Evolutionary conservation across 2,113 vertebrate species (phyloP), one percentile per base, ranked within the genome.

Genomic region (Smithornis capensis): DNA sequence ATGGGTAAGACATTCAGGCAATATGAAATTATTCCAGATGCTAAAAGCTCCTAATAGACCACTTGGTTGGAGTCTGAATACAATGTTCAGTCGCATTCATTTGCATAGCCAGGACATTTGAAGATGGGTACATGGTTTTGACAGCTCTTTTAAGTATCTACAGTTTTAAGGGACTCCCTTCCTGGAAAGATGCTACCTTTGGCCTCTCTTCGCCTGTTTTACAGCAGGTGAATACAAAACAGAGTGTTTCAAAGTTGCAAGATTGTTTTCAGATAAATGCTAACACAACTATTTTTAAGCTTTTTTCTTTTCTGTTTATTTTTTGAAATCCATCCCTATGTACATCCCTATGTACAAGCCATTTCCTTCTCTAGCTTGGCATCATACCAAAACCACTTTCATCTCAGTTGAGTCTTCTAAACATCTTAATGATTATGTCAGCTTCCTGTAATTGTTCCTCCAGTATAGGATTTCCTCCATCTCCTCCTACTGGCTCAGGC

Each of bases 361-460:
- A 65, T 94, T 96, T 96, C 67, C 81, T 96, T 92, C 78, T 94
- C 75, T 84, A 75, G 81, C 92, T 88, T 97, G 96, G 96, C 95
- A 87, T 28, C 19, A 59, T n/a, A 91, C 64, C 91, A 96, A 94
- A 96, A 33, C 47, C 37, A 90, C 88, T 97, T 97, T 97, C 94
- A 94, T 97, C 92, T 95, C 83, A 53, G 60, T 95, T 96, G 88
- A 89, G 94, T 96, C 96, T 97, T 98, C 93, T 94, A 96, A 97
- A 95, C 86, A 85, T 96, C 93, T 97, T 97, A 97, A 96, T 89
- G 94, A 35, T 71, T 96, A 17, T 91, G 95, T 98, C 96, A 98
- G 73, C 97, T 98, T 98, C 98, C 98, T 96, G 90, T 93, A 90
- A 98, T 98, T 98, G 98, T 98, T 98, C 88, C 93, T 79, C 35